Percentiles rank a stretch among this genome's conserved stretches.
phyloP scores from a whole-genome alignment of 2,888 invertebrate species.

The Autographa pulchrina region DNA sequence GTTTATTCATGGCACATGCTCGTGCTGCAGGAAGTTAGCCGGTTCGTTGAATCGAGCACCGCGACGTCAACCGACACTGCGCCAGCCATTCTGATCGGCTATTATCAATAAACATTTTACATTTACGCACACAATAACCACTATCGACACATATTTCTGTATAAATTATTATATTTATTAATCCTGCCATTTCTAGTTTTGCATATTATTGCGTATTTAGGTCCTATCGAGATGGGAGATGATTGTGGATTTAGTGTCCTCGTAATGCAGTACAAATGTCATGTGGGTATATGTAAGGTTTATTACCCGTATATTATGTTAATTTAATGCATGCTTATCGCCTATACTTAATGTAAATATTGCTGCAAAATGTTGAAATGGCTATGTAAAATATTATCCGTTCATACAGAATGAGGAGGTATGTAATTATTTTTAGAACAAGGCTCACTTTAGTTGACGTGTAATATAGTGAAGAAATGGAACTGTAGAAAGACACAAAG shows the following conservation, averaged over 20 bases:
- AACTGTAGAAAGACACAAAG: constrained; percentile 64
- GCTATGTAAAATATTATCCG: constrained; percentile 64
- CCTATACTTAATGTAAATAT: constrained; percentile 70
- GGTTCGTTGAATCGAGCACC: constrained; percentile 79
- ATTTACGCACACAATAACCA: constrained; percentile 52
- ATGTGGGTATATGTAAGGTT: constrained; percentile 81
- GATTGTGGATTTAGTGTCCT: constrained; percentile 74
- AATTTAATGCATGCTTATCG: constrained; percentile 74
- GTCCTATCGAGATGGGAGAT: constrained; percentile 61
- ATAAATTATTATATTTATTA: constrained; percentile 57
- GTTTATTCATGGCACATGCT: constrained; percentile 82
- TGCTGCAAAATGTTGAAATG: constrained; percentile 72
- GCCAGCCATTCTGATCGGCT: constrained; percentile 74
- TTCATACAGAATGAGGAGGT: constrained; percentile 55
- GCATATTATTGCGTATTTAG: constrained; percentile 64
- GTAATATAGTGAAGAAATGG: constrained; percentile 63
- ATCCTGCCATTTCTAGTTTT: constrained; percentile 54
- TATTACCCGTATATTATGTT: constrained; percentile 83
- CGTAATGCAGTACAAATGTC: constrained; percentile 73
- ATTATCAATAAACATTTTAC: constrained; percentile 69
- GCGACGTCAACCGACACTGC: constrained; percentile 72
- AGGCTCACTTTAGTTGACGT: constrained; percentile 60
- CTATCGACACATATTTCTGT: constrained; percentile 50
- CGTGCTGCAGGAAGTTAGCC: constrained; percentile 81
- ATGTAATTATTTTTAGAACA: constrained; percentile 64